Conservation (phyloP, 1,140 invertebrate genomes). For the Drosophila persimilis region DNA sequence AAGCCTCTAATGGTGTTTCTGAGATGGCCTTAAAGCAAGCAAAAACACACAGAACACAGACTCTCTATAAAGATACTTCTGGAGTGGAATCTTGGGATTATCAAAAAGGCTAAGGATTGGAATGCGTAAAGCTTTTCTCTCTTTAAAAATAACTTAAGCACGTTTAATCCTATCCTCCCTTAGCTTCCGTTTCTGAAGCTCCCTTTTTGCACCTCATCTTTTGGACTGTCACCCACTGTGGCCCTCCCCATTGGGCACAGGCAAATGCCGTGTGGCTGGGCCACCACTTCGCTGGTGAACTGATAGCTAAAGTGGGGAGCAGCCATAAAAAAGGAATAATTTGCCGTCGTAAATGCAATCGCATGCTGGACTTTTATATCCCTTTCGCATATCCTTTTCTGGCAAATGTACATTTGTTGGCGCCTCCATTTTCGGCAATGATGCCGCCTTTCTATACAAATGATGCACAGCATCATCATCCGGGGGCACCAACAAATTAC, state of each 20-base stretch:
- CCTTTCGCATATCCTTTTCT: slow-evolving; percentile 34
- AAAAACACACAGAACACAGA: too few relatives aligned
- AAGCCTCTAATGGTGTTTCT: slow-evolving; percentile 1
- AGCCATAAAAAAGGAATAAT: slow-evolving; percentile 49
- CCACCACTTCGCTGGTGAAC: slow-evolving; percentile 4
- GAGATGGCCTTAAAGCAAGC: slow-evolving; percentile 3
- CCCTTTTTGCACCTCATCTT: too few relatives aligned
- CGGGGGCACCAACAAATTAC: slow-evolving; percentile 67
- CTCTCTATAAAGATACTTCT: too few relatives aligned
- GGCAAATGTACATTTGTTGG: slow-evolving; percentile 62
- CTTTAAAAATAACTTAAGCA: too few relatives aligned
- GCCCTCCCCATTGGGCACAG: too few relatives aligned
- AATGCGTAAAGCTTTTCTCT: too few relatives aligned
- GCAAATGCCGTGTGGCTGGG: too few relatives aligned
- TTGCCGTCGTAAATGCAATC: slow-evolving; percentile 62
- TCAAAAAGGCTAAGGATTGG: too few relatives aligned
- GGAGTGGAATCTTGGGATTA: too few relatives aligned
- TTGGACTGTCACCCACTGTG: too few relatives aligned
- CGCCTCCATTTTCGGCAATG: slow-evolving; percentile 52
- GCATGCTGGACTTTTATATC: slow-evolving; percentile 13
- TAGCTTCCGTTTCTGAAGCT: too few relatives aligned
- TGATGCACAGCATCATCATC: slow-evolving; percentile 69
- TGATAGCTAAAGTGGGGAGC: slow-evolving; percentile 57
- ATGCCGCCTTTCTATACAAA: slow-evolving; percentile 54
- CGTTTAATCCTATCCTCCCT: too few relatives aligned